Percentiles rank a stretch among this genome's conserved stretches.
These are phyloP conservation scores for Netelia virgata DNA, from an alignment of 2,888 invertebrate genomes.

Conservation along the genomic window DNA sequence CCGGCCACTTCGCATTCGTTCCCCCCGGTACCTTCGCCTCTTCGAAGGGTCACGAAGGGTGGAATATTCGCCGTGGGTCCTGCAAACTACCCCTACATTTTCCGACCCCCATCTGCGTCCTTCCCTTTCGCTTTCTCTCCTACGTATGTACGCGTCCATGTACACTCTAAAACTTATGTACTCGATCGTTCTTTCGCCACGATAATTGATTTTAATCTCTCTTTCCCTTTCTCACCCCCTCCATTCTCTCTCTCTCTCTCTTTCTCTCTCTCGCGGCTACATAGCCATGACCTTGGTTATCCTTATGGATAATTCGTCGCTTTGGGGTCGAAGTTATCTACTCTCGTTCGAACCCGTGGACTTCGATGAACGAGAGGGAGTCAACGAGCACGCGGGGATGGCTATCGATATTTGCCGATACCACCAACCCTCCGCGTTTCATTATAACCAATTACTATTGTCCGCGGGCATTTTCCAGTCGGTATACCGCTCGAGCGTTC, in stretches of 20 bases:
- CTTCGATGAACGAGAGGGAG: constrained; percentile 5
- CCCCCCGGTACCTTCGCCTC: constrained; percentile 65
- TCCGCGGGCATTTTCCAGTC: constrained; percentile 40
- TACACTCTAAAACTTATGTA: neutral
- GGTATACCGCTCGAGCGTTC: neutral
- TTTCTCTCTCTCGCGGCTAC: constrained; percentile 59
- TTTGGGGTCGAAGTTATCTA: constrained; percentile 25
- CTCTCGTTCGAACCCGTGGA: constrained; percentile 16
- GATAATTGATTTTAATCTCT: constrained; percentile 47
- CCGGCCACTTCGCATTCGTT: constrained; percentile 40
- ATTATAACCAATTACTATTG: constrained; percentile 62
- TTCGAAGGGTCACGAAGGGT: constrained; percentile 69
- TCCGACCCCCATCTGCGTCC: constrained; percentile 50
- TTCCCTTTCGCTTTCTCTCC: constrained; percentile 24
- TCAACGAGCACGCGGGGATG: constrained; percentile 13
- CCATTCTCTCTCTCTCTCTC: neutral
- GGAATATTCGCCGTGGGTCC: constrained; percentile 70
- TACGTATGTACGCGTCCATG: constrained; percentile 44
- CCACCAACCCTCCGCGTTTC: constrained; percentile 51
- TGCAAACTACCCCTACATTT: constrained; percentile 39
- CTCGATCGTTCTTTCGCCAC: constrained; percentile 53
- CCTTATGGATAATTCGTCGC: constrained; percentile 16
- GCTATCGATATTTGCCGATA: constrained; percentile 53
- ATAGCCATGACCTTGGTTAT: constrained; percentile 53
- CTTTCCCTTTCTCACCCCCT: constrained; percentile 4